Conservation (phyloP, 1,140 invertebrate genomes). For the Hycleus phaleratus region DNA sequence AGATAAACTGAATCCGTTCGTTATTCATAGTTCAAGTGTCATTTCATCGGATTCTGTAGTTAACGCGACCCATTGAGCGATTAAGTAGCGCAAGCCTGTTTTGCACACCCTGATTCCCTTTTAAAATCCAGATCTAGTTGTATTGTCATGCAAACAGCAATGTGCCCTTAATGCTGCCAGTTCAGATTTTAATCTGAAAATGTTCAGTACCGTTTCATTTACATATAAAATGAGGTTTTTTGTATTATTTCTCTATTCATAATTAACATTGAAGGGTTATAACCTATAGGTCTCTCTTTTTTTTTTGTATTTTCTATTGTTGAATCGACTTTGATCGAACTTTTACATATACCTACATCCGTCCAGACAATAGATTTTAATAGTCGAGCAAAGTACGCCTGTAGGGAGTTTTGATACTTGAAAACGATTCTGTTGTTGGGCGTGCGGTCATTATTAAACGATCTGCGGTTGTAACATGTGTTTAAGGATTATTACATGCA, state of each 20-base stretch:
- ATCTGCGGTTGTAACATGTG: conserved; percentile 29
- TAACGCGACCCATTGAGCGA: conserved; percentile 30
- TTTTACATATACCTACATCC: no score
- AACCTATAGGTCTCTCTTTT: no score
- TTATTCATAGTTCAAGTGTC: conserved; percentile 1
- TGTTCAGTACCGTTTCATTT: no score
- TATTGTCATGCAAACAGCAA: conserved; percentile 7
- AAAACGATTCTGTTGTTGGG: conserved; percentile 21
- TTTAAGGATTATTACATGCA: conserved; percentile 25
- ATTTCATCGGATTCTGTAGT: conserved; percentile 13
- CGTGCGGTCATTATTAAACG: conserved; percentile 28
- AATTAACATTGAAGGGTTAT: no score
- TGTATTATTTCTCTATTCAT: no score
- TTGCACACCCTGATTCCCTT: conserved; percentile 21
- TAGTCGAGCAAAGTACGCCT: conserved; percentile 14
- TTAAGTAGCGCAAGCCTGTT: conserved; percentile 23
- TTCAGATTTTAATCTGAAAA: no score
- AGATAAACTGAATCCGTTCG: no score
- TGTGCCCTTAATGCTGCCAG: no score
- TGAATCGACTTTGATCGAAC: conserved; percentile 12
- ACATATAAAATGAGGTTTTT: no score
- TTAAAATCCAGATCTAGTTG: conserved; percentile 3
- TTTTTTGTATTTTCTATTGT: no score
- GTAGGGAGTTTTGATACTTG: conserved; percentile 22
- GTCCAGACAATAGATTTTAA: conserved; percentile 7